phyloP scores from a whole-genome alignment of 2,888 invertebrate species.

The Ceramica pisi region DNA sequence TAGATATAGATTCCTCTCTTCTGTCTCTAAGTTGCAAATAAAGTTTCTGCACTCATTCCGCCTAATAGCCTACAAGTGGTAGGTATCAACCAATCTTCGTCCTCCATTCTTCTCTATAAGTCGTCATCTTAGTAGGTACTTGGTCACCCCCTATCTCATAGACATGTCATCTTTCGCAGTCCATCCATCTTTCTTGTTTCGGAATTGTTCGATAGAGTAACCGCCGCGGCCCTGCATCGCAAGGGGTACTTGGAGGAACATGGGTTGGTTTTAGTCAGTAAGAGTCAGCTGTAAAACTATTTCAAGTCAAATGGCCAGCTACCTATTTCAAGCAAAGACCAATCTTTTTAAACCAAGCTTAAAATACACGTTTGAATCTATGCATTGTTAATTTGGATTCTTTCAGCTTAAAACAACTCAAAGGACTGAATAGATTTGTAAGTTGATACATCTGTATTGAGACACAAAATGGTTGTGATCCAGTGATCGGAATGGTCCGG shows the following conservation, averaged over 20 bases:
- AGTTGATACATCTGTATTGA: not conserved
- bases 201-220: too few species aligned
- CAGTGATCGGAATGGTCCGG: constrained; percentile 72
- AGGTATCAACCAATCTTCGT: not conserved
- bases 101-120: not conserved
- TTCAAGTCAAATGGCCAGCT: not conserved
- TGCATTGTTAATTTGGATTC: not conserved
- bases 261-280: too few species aligned
- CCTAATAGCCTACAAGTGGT: not conserved
- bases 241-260: not conserved
- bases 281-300: too few species aligned
- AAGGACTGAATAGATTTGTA: not conserved
- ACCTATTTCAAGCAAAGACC: not conserved
- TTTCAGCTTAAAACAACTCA: not conserved
- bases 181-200: not conserved
- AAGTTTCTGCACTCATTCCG: not conserved
- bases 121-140: too few species aligned
- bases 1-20: not conserved
- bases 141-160: too few species aligned
- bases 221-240: too few species aligned
- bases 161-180: not conserved
- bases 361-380: too few species aligned
- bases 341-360: not conserved
- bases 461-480: constrained; percentile 55
- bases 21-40: not conserved